These are phyloP conservation scores for Tipula unca DNA, from an alignment of 2,888 invertebrate species.

Conservation along the genomic window DNA sequence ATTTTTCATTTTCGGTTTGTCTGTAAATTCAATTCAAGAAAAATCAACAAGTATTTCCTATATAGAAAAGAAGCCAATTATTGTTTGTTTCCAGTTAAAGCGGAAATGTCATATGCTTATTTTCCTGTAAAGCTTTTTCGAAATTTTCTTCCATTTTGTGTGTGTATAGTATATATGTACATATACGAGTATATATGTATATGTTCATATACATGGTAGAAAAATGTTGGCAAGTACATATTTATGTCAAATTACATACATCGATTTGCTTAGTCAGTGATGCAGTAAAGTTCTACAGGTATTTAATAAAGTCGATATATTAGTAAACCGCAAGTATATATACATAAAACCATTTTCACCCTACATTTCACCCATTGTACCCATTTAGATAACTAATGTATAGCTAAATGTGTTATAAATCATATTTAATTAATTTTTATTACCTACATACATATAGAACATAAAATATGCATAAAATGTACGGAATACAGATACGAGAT, in stretches of 20 bases:
- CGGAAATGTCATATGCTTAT: slow-evolving; percentile 14
- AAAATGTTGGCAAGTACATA: not conserved
- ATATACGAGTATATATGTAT: too few species aligned
- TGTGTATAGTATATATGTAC: too few species aligned
- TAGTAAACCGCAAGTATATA: not conserved
- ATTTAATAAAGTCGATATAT: not conserved
- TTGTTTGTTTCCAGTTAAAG: not conserved
- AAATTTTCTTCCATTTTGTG: not conserved
- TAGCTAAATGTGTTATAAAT: not conserved
- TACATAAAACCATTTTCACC: not conserved
- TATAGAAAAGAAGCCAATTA: slow-evolving; percentile 8
- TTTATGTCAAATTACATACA: not conserved
- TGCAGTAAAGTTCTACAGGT: not conserved
- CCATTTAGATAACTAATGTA: not conserved
- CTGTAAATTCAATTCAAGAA: not conserved
- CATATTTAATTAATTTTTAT: not conserved
- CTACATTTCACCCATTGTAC: not conserved
- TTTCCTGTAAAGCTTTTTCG: not conserved
- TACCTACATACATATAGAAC: not conserved
- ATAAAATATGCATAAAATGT: not conserved
- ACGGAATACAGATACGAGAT: not conserved
- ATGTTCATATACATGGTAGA: not conserved
- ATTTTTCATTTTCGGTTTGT: not conserved
- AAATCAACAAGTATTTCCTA: not conserved
- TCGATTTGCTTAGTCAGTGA: not conserved